Percentiles rank a stretch among this genome's conserved stretches.
These are phyloP conservation scores for Cherax quadricarinatus DNA, from an alignment of 1,140 invertebrate genomes.

Conservation along the genomic window DNA sequence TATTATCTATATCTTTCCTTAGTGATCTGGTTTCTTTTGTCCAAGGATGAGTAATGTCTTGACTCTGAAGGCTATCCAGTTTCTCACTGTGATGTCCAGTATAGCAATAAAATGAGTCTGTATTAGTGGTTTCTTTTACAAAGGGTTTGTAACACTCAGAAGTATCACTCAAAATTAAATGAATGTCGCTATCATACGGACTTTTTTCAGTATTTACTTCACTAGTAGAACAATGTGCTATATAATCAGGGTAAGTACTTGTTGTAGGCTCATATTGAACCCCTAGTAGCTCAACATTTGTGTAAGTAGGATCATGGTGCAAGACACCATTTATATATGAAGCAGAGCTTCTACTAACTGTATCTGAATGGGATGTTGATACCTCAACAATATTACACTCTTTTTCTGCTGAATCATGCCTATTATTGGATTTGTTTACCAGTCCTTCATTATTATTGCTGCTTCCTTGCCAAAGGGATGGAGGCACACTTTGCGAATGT, in stretches of 20 bases:
- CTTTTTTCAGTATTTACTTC: background rate
- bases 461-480: background rate
- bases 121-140: conserved; percentile 26
- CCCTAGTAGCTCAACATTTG: background rate
- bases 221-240: background rate
- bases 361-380: background rate
- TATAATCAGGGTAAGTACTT: background rate
- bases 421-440: background rate
- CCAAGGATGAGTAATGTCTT: conserved; percentile 45
- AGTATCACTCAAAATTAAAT: background rate
- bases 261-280: background rate
- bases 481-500: background rate
- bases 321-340: background rate
- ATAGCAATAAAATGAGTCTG: background rate
- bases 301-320: background rate
- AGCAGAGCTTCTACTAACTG: background rate
- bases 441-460: background rate
- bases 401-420: background rate
- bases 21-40: conserved; percentile 57
- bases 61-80: conserved; percentile 23
- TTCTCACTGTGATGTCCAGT: background rate
- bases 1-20: conserved; percentile 62
- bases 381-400: background rate
- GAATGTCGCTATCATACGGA: background rate
- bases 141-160: background rate